phyloP scores from a whole-genome alignment of 2,888 invertebrate species.

The Sympetrum striolatum region DNA sequence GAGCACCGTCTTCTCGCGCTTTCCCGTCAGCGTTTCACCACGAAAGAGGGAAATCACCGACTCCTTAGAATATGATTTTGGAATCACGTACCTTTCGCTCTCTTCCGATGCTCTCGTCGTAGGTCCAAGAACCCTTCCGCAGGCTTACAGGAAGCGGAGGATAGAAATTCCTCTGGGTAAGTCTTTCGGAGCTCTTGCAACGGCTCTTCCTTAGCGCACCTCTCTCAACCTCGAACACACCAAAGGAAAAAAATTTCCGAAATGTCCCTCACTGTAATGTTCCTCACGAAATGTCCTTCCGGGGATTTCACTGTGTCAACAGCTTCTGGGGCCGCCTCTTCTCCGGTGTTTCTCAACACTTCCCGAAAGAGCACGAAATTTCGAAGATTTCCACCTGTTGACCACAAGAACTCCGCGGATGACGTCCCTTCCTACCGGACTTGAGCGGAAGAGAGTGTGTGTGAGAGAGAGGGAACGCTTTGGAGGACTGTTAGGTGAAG shows the following conservation, averaged over 20 bases:
- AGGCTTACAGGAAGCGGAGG: background rate
- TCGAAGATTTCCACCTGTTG: background rate
- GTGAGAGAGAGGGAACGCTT: constrained; percentile 1
- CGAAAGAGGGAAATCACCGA: too few relatives aligned
- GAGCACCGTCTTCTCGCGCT: background rate
- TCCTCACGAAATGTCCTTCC: background rate
- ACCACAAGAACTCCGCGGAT: background rate
- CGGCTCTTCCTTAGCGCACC: background rate
- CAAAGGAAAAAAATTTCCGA: background rate
- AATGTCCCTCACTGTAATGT: background rate
- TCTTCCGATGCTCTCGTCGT: too few relatives aligned
- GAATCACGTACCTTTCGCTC: too few relatives aligned
- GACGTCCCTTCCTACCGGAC: background rate
- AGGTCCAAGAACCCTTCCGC: too few relatives aligned
- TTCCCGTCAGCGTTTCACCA: background rate
- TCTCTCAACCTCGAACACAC: background rate
- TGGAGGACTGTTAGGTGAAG: constrained; percentile 43
- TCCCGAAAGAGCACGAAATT: background rate
- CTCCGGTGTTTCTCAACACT: background rate
- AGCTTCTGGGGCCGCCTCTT: background rate
- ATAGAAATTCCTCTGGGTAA: background rate
- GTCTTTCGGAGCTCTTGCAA: background rate
- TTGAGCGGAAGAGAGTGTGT: background rate
- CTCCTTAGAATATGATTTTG: too few relatives aligned
- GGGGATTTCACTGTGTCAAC: background rate